Conservation (phyloP, 2,888 invertebrate genomes). For the Yponomeuta sedellus region DNA sequence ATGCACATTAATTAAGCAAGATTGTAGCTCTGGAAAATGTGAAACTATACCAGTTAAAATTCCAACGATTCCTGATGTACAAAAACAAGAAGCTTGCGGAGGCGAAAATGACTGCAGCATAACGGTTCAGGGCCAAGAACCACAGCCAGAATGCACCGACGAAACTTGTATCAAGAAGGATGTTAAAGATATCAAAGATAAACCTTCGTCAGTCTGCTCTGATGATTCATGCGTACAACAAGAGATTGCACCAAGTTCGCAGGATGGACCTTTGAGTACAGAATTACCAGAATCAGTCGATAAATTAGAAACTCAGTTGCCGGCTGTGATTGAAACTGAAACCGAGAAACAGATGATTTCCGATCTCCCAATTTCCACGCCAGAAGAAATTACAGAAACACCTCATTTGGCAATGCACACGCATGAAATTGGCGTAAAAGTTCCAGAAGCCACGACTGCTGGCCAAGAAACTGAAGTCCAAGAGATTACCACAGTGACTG, state of each 20-base stretch:
- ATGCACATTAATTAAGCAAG: constrained; percentile 16
- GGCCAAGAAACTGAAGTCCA: background rate
- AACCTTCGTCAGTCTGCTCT: constrained; percentile 34
- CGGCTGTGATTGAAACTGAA: background rate
- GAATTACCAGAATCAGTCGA: constrained; percentile 12
- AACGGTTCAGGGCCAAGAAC: constrained; percentile 23
- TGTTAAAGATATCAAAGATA: constrained; percentile 26
- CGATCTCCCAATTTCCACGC: background rate
- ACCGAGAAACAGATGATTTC: background rate
- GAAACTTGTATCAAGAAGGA: constrained; percentile 47
- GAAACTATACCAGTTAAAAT: background rate
- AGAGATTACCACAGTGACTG: background rate
- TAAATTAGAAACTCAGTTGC: background rate
- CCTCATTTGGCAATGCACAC: background rate
- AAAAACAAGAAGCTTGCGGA: constrained; percentile 25
- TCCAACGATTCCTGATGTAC: constrained; percentile 14
- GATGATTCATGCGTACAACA: constrained; percentile 33
- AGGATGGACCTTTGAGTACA: constrained; percentile 8
- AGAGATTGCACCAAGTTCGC: constrained; percentile 18
- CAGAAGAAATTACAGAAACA: background rate
- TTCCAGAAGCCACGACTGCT: background rate
- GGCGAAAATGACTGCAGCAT: constrained; percentile 31
- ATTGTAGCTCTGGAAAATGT: constrained; percentile 4
- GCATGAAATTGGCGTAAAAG: background rate
- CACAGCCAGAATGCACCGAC: constrained; percentile 37